Evolutionary conservation across 2,113 vertebrate species (phyloP), one percentile per base, ranked within the genome.

Genomic region (Eptesicus fuscus): DNA sequence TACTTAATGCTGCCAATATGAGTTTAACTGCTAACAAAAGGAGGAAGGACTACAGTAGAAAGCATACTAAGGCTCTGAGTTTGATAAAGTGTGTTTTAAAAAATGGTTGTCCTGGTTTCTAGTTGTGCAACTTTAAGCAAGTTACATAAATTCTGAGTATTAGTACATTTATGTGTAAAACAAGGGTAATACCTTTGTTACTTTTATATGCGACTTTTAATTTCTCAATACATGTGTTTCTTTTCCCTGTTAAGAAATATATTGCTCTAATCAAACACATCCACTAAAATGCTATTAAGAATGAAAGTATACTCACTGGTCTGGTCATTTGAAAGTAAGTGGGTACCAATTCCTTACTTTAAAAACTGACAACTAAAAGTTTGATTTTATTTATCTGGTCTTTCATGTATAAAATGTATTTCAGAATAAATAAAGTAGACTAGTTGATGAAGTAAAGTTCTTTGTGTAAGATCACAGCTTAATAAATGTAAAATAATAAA

Each of bases 141-240:
- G 89, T 63, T 49, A 53, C 10, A 83, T 35, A 92, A 86, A 80
- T 49, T 30, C 28, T 78, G 13, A 67, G 22, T 80, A 35, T 86
- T 2, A 79, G 61, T 40, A 89, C 6, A 74, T 18, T 25, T 18
- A 76, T 12, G 7, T 73, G 10, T 44, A 83, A 83, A 92, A 70
- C 0, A 79, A 49, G 18, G 32, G n/a, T 83, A 74, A 22, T 49
- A 85, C 32, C 17, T 76, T 80, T 76, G 28, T 77, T 40, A 90
- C 2, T 91, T 82, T 9, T 49, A 51, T 10, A 37, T 16, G 11
- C 14, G 10, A 86, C 67, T 86, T 86, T 70, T 87, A 79, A 69
- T 13, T 51, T 94, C 61, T 94, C 22, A 93, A 28, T 37, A 94
- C 35, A 18, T 80, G 37, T 88, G 44, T 70, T 93, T 95, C 14